A percentile compares a stretch with the other conserved stretches of the same genome.
phyloP scores from a whole-genome alignment of 2,888 invertebrate genomes.

The Sarcophaga caerulescens region DNA sequence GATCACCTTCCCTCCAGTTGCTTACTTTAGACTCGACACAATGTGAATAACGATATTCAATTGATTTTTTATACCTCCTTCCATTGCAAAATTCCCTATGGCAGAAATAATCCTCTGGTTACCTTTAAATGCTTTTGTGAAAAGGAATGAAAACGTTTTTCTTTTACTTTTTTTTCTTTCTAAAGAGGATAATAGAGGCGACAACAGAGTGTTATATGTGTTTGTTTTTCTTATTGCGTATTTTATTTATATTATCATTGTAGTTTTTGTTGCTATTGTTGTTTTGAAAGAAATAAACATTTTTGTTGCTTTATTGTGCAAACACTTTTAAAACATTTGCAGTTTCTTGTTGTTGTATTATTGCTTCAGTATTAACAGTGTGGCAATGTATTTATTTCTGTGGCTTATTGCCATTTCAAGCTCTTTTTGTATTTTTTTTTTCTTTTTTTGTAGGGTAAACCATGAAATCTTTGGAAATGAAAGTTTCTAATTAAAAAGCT shows the following conservation, averaged over 20 bases:
- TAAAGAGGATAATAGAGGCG: slow-evolving; percentile 20
- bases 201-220: slow-evolving; percentile 28
- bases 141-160: no score
- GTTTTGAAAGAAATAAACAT: not conserved
- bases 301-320: not conserved
- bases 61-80: no score
- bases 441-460: not conserved
- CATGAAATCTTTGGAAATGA: no score
- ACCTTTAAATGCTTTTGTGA: no score
- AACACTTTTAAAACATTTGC: not conserved
- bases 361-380: not conserved
- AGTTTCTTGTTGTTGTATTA: not conserved
- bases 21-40: no score
- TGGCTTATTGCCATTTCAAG: slow-evolving; percentile 29
- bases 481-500: no score
- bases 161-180: no score
- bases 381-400: slow-evolving; percentile 19
- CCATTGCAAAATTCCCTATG: no score
- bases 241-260: no score
- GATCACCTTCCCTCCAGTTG: no score
- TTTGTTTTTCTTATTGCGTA: not conserved
- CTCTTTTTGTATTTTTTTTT: not conserved
- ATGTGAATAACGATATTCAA: no score
- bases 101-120: no score
- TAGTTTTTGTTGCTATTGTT: slow-evolving; percentile 5